These are phyloP conservation scores for Mesopsocus fuscifrons DNA, from an alignment of 2,888 invertebrate species.

Conservation along the genomic window DNA sequence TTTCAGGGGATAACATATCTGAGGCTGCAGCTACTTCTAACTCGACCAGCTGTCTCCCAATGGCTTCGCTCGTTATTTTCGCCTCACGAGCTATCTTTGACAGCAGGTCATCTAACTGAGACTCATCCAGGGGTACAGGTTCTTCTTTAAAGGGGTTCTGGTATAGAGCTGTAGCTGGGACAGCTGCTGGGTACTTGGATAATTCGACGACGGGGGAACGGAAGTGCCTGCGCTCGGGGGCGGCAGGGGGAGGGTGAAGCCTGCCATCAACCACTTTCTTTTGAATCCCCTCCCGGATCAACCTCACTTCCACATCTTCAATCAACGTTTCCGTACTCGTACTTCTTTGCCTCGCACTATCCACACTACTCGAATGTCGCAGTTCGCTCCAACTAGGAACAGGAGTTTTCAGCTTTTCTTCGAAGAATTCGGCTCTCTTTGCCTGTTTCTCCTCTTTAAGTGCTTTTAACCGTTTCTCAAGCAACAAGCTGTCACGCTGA, in stretches of 20 bases:
- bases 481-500: slow-evolving; percentile 20
- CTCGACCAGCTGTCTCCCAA: slow-evolving; percentile 42
- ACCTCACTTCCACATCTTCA: slow-evolving; percentile 16
- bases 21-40: slow-evolving; percentile 27
- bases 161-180: slow-evolving; percentile 17
- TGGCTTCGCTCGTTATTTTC: slow-evolving; percentile 48
- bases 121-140: slow-evolving; percentile 25
- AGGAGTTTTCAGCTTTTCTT: slow-evolving; percentile 1
- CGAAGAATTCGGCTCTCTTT: slow-evolving; percentile 4
- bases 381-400: background rate
- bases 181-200: slow-evolving; percentile 8
- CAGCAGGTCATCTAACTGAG: slow-evolving; percentile 46
- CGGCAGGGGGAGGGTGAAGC: slow-evolving; percentile 20
- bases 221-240: slow-evolving; percentile 17
- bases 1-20: background rate
- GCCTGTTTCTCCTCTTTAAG: slow-evolving; percentile 2
- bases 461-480: slow-evolving; percentile 7
- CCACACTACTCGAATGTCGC: background rate
- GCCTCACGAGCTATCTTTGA: slow-evolving; percentile 57
- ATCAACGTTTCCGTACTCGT: slow-evolving; percentile 24
- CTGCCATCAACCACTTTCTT: background rate
- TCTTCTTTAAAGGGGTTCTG: slow-evolving; percentile 14
- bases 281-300: background rate
- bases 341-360: slow-evolving; percentile 8
- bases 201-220: slow-evolving; percentile 18